These are phyloP conservation scores for Electrophaes corylata DNA, from an alignment of 2,888 invertebrate genomes.

Conservation along the genomic window DNA sequence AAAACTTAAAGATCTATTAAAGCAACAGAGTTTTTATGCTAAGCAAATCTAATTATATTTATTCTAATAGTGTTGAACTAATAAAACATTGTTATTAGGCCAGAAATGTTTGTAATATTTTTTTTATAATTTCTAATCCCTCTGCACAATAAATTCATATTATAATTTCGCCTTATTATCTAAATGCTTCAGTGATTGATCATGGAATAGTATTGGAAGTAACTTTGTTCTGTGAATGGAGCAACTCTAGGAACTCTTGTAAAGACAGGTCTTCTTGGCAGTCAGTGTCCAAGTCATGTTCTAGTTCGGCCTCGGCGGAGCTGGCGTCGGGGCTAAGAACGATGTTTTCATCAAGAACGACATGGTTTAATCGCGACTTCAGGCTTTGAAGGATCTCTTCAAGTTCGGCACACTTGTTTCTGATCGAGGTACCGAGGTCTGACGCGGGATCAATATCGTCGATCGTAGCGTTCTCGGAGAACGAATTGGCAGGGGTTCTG, in stretches of 20 bases:
- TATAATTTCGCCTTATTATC: constrained; percentile 56
- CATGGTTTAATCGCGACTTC: constrained; percentile 79
- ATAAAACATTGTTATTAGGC: constrained; percentile 44
- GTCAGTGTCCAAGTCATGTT: constrained; percentile 80
- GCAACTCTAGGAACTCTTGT: constrained; percentile 77
- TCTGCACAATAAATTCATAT: constrained; percentile 76
- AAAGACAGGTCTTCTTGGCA: constrained; percentile 80
- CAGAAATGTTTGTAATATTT: constrained; percentile 57
- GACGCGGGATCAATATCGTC: constrained; percentile 80
- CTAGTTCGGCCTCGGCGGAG: constrained; percentile 77
- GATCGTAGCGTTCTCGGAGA: constrained; percentile 72
- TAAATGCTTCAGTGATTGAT: constrained; percentile 45
- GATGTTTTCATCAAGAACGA: constrained; percentile 79
- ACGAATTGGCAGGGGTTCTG: constrained; percentile 76
- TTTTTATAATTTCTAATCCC: constrained; percentile 62
- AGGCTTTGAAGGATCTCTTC: constrained; percentile 80
- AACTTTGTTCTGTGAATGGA: constrained; percentile 78
- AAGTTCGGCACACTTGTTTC: constrained; percentile 79
- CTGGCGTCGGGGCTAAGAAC: constrained; percentile 79
- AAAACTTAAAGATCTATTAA: constrained; percentile 30
- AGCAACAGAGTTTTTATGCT: background rate
- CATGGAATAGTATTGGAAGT: constrained; percentile 69
- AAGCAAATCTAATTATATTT: constrained; percentile 6
- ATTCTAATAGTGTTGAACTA: constrained; percentile 2
- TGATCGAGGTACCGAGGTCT: constrained; percentile 77